Evolutionary conservation across 2,797 vertebrate species (phyloP).

Genomic region (Silurus aristotelis): DNA sequence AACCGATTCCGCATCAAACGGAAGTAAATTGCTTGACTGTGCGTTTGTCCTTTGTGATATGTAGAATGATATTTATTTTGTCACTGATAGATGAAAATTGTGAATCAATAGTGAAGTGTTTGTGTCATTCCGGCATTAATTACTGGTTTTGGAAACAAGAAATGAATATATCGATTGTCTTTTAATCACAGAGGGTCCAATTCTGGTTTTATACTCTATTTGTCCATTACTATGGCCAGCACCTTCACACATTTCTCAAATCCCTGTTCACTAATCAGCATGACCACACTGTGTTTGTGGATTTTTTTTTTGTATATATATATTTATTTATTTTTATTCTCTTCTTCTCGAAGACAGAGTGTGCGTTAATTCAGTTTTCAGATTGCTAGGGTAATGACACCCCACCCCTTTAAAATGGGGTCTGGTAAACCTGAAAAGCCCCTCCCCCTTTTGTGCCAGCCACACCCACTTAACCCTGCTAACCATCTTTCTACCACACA

Average conservation of each 20-base stretch:
- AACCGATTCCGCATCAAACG: neutral
- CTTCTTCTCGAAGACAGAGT: neutral
- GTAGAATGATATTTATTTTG: constrained; percentile 4
- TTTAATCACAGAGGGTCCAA: neutral
- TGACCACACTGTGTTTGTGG: neutral
- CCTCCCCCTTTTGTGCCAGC: constrained; percentile 20
- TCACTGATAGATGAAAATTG: constrained; percentile 25
- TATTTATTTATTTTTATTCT: neutral
- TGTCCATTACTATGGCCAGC: neutral
- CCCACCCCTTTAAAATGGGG: constrained; percentile 28
- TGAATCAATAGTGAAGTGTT: constrained; percentile 44
- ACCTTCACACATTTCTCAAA: constrained; percentile 15
- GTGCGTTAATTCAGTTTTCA: neutral
- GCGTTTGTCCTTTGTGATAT: constrained; percentile 33
- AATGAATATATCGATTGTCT: neutral
- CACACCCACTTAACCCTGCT: constrained; percentile 14
- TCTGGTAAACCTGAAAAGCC: neutral
- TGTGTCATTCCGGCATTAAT: constrained; percentile 37
- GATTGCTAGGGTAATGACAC: constrained; percentile 37
- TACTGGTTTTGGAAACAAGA: neutral
- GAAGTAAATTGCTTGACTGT: constrained; percentile 27
- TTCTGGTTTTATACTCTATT: neutral
- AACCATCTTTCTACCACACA: neutral
- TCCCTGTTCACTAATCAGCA: neutral
- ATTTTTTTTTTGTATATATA: neutral